Evolutionary conservation across 2,113 vertebrate species (phyloP).

Genomic region (Gymnarchus niloticus): DNA sequence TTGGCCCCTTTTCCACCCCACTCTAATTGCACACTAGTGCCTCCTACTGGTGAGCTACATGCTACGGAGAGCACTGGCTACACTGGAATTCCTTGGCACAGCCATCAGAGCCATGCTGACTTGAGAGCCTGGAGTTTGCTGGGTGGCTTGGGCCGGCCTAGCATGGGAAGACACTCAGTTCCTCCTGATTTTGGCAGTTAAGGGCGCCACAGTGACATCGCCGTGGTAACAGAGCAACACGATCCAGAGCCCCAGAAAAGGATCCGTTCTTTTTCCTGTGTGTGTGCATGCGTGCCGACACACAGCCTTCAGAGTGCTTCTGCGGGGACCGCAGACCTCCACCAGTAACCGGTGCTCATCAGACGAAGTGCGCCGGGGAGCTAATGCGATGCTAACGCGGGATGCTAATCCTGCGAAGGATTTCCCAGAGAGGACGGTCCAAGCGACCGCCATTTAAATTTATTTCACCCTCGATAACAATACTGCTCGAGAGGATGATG

Average conservation of each 20-base stretch:
- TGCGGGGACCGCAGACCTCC: background rate
- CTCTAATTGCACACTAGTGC: background rate
- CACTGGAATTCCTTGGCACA: too few relatives aligned
- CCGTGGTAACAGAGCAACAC: background rate
- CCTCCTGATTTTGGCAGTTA: background rate
- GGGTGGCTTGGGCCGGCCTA: too few relatives aligned
- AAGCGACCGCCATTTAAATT: background rate
- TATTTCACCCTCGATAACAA: constrained; percentile 13
- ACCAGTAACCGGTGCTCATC: background rate
- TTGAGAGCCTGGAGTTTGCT: too few relatives aligned
- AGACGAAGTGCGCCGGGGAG: background rate
- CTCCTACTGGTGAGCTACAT: background rate
- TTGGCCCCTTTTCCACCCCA: background rate
- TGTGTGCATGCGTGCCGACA: background rate
- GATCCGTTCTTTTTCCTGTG: background rate
- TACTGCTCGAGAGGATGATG: constrained; percentile 5
- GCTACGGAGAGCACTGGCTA: too few relatives aligned
- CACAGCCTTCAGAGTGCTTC: background rate
- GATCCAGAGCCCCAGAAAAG: background rate
- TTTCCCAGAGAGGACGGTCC: background rate
- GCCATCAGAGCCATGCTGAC: too few relatives aligned
- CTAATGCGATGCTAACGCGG: background rate
- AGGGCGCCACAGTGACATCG: background rate
- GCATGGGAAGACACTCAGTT: too few relatives aligned
- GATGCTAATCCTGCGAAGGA: background rate